Percentiles rank a stretch among this genome's conserved stretches.
Conservation (phyloP, 2,888 invertebrate species). For the Drosophila merina region DNA sequence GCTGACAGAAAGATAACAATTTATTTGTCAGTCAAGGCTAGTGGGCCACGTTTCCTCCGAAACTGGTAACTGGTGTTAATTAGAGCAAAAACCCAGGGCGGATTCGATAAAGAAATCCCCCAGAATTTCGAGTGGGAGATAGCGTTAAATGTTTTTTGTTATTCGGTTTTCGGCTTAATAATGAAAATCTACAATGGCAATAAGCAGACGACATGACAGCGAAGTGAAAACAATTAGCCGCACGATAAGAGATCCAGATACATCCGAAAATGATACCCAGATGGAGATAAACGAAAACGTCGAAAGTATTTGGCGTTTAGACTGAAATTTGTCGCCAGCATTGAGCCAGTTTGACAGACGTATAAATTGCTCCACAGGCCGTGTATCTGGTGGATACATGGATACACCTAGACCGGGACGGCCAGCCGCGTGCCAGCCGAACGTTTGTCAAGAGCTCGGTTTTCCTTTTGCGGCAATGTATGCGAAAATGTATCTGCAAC, state of each 20-base stretch:
- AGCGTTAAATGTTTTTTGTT: slow-evolving; percentile 34
- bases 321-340: slow-evolving; percentile 73
- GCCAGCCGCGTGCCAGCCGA: slow-evolving; percentile 69
- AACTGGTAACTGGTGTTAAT: slow-evolving; percentile 34
- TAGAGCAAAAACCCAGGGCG: slow-evolving; percentile 26
- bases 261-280: slow-evolving; percentile 42
- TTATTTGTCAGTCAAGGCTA: slow-evolving; percentile 58
- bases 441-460: slow-evolving; percentile 75
- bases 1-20: slow-evolving; percentile 25
- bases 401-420: slow-evolving; percentile 33
- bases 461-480: slow-evolving; percentile 74
- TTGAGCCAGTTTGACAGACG: slow-evolving; percentile 75
- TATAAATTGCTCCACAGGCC: slow-evolving; percentile 68
- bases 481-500: slow-evolving; percentile 76
- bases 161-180: slow-evolving; percentile 61
- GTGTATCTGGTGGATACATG: slow-evolving; percentile 60
- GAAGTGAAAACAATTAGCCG: slow-evolving; percentile 70
- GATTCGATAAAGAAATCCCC: slow-evolving; percentile 41
- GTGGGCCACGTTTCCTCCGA: slow-evolving; percentile 34
- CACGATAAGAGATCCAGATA: slow-evolving; percentile 69
- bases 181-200: slow-evolving; percentile 66
- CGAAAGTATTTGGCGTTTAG: slow-evolving; percentile 68
- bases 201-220: slow-evolving; percentile 71
- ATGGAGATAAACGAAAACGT: slow-evolving; percentile 48
- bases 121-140: slow-evolving; percentile 45